phyloP scores from a whole-genome alignment of 2,888 invertebrate species.

The Pemphredon lugubris region DNA sequence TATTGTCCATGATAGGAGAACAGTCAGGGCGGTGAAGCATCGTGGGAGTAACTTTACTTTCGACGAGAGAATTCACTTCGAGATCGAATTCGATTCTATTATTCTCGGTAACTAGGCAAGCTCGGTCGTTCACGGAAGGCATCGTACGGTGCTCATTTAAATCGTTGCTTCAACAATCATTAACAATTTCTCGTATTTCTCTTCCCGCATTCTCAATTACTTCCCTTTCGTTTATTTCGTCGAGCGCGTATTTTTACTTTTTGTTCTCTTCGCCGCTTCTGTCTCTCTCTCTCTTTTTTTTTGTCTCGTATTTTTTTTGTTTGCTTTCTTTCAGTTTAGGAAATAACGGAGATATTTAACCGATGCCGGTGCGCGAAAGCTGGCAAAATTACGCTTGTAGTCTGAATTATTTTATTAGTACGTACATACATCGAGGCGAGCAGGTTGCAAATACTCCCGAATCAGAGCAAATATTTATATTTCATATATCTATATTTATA shows the following conservation, averaged over 20 bases:
- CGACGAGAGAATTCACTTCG: conserved; percentile 64
- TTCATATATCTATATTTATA: conserved; percentile 48
- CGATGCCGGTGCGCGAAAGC: conserved; percentile 58
- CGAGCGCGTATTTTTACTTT: conserved; percentile 15
- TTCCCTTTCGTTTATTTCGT: conserved; percentile 26
- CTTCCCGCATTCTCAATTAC: conserved; percentile 38
- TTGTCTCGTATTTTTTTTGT: conserved; percentile 29
- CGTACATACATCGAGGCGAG: conserved; percentile 63
- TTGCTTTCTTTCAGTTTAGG: conserved; percentile 38
- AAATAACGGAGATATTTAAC: conserved; percentile 51
- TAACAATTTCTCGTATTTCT: conserved; percentile 70
- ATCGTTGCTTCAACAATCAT: conserved; percentile 79
- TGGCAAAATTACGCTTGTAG: conserved; percentile 52
- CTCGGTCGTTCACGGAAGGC: conserved; percentile 81
- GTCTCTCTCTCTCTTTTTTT: conserved; percentile 28
- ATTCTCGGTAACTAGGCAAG: conserved; percentile 73
- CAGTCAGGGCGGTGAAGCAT: conserved; percentile 24
- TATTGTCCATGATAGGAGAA: conserved; percentile 23
- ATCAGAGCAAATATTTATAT: conserved; percentile 58
- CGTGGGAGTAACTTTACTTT: conserved; percentile 56
- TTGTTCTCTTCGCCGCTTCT: conserved; percentile 38
- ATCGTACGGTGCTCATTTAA: conserved; percentile 79
- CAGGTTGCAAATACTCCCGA: conserved; percentile 61
- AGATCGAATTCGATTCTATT: conserved; percentile 52
- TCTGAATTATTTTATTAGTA: conserved; percentile 52